Conservation (phyloP, 2,113 vertebrate species). For the Coptodon bakossiorum region DNA sequence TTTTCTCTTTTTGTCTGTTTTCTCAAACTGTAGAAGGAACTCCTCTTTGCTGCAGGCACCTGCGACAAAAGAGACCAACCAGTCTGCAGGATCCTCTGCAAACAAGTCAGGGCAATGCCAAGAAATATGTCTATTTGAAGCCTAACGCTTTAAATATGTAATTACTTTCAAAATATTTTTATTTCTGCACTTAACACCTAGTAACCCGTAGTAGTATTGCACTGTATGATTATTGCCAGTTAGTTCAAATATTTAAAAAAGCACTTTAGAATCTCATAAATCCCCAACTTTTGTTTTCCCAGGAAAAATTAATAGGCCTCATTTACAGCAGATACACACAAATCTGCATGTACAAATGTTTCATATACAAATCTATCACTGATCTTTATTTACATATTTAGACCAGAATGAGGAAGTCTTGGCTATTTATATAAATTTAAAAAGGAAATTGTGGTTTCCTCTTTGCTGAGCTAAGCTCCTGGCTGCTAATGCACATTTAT, state of each 20-base stretch:
- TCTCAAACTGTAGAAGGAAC: background rate
- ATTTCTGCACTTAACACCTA: background rate
- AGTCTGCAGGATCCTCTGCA: background rate
- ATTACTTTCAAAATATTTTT: background rate
- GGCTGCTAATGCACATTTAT: background rate
- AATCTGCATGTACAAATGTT: background rate
- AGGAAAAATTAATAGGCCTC: background rate
- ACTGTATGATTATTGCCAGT: background rate
- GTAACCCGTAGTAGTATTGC: background rate
- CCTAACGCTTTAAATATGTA: background rate
- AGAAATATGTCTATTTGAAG: background rate
- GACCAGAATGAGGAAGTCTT: background rate
- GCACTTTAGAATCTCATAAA: background rate
- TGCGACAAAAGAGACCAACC: background rate
- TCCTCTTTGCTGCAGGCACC: background rate
- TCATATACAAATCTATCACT: background rate
- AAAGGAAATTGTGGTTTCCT: background rate
- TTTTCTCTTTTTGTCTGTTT: background rate
- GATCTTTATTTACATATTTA: background rate
- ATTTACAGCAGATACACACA: background rate
- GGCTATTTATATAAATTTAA: background rate
- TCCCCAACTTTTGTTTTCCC: background rate
- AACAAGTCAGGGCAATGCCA: background rate
- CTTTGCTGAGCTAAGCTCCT: background rate
- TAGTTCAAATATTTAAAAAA: background rate